Base-by-base conservation (phyloP, 2,888 invertebrate genomes). In the Chrysolina oricalcia region DNA sequence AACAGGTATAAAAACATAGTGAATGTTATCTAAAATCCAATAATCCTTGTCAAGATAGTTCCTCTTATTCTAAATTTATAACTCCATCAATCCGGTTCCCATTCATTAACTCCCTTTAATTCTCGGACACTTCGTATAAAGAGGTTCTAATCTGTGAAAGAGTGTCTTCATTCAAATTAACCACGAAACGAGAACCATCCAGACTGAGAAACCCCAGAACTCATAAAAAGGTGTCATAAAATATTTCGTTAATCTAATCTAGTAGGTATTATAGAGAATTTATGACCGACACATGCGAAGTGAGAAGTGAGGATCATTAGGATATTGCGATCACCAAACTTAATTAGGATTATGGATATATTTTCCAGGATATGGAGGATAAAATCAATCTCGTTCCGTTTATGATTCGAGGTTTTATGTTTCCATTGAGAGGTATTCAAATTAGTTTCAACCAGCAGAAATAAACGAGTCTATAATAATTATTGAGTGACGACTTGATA, bases 191-290 rank as follows among this genome's bases (percentile, higher is more conserved):
- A n/a, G 35, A 59, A 6, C n/a, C n/a, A 9, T 59, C 59, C 35
- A 23, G 17, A 59, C 8, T 27, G 6, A 27, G 27, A 59, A 59
- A 27, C 59, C 13, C 35, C 59, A 59, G 35, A 27, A n/a, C 59
- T 59, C 59, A 27, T 67, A 68, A 68, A 68, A 19, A 53, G 53
- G 53, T 41, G 43, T 53, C 68, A 53, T 68, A 68, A 68, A 66
- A 53, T 40, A 53, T 53, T 53, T 13, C 6, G 19, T 40, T 68
- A 68, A 68, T 68, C 68, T 68, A 68, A 68, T 67, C 67, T 67
- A 21, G 21, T 53, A 10, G 9, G n/a, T 53, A 53, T 53, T 35
- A 41, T 68, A 17, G 10, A 40, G 53, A 68, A 68, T 68, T 68
- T 68, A 68, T 68, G 53, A 53, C 15, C 23, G 19, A 53, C 50